Base-by-base conservation (phyloP, 2,888 invertebrate genomes). In the Phania funesta region DNA sequence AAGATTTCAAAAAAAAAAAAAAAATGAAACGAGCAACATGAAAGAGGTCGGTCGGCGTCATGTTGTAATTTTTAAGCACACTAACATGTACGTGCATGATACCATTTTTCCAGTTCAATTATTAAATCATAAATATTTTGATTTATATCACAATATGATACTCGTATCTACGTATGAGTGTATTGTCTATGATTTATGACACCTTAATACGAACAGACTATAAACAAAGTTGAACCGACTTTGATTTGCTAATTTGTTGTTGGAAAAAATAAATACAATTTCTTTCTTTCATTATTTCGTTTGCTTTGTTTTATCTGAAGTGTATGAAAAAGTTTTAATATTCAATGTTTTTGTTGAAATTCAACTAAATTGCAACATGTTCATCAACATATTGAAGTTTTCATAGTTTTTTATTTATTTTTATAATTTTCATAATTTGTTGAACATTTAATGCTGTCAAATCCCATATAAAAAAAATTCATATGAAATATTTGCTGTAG, bases 121-220 rank as follows among this genome's bases (percentile, higher is more conserved):
- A 58, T 79, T 73, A 73, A 79, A 73, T 73, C 65, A 65, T 65
- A 79, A 73, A 79, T 73, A 79, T 79, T 78, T 71, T 65, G 71
- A 58, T 56, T 71, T 64, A 22, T 65, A 9, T 50, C 62, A 48
- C 38, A 18, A 65, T 75, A 65, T 56, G 58, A 44, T 48, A 52
- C 48, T 22, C 48, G 48, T 52, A 58, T 38, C 50, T 46, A 20
- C 18, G 11, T 22, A 16, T 38, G 22, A 48, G 29, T 58, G n/a
- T 58, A 18, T 50, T 67, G 11, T 44, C 41, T 76, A 29, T 60
- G 76, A 76, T 76, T 76, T 62, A 76, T 76, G 50, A 62, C 60
- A 68, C 52, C 60, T 76, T 68, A 76, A 62, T 68, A 35, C 44
- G 68, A 68, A 68, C 26, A 44, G 60, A 52, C 41, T 48, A 41